Base-by-base conservation (phyloP, 2,797 vertebrate genomes). In the Coregonus sp. region DNA sequence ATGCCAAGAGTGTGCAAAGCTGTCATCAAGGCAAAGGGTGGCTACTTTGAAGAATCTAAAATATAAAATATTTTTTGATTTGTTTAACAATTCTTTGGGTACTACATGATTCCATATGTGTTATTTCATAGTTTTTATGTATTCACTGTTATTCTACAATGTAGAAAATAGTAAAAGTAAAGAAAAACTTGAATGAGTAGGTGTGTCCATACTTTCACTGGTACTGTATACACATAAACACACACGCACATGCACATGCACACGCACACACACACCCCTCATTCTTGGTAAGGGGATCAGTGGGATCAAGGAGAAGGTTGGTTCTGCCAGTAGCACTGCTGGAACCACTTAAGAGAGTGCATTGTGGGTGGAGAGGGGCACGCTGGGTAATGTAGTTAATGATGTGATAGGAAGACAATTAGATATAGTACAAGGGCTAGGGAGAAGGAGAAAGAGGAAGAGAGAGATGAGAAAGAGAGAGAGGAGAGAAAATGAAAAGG, bases 381-480 rank as follows among this genome's bases (percentile, higher is more conserved):
- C 75, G 77, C 66, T 82, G 75, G 70, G 77, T 82, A 79, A 81
- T 82, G 81, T 70, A 75, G 70, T 18, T 71, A 50, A 25, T 40
- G 75, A 52, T 75, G 37, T 72, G 54, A 25, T 68, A 20, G 54
- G 35, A 29, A 15, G 25, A 29, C 25, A 29, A 66, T 11, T 72
- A 73, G 51, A 77, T 47, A 9, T 47, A 47, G 40, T 47, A 61
- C 29, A 20, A 70, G 74, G 40, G 9, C 9, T 47, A 47, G 40
- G 40, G 40, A 12, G 9, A 12, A 47, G 2, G 9, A 47, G 40
- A 47, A 47, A 47, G 40, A 9, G 40, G 40, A 40, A 9, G 40
- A 47, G 40, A 11, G 9, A 47, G 9, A 47, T 65, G 56, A 76
- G 59, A 73, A 33, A 33, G 20, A 68, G 69, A 56, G 29, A 14